Evolutionary conservation across 2,888 invertebrate species (phyloP), one percentile per base, ranked within the genome.

Genomic region (Sphaeridia pumilis): DNA sequence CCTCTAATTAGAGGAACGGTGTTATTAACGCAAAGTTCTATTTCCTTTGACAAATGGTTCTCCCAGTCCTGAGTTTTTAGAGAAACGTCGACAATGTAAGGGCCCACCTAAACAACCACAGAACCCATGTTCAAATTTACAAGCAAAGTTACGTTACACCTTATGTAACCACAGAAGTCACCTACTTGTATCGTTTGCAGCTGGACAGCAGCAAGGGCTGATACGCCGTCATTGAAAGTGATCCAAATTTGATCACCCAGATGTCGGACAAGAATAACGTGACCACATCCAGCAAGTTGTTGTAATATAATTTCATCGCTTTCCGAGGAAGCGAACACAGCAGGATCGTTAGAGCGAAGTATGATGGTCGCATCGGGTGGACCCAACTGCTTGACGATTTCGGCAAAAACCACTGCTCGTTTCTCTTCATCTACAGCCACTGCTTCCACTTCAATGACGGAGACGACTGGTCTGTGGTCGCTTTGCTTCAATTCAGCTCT

Each of bases 401-500:
- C 83, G 67, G 84, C 81, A 68, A 95, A 88, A 2, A 90, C 83
- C 64, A 77, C 74, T 67, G 85, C 80, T 52, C 92, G 79, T 66
- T 81, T 80, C 17, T 80, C 78, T 45, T 80, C 77, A 67, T 89
- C 83, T 1, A 94, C 83, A 68, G 81, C 81, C 61, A 84, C 76
- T 3, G 88, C 82, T 69, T 94, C 89, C 12, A 92, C 75, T 71
- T 93, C 90, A 65, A 95, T 78, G 54, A 92, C 79, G 0, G 87
- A 90, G 63, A 90, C 83, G 0, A 98, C 95, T 2, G 98, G 97
- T 55, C 97, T 79, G 73, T 97, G 95, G 72, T 97, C 95, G 68
- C 94, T 94, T 70, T 94, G 94, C 70, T 94, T 95, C 54, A 98
- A 73, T 71, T 98, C 95, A 4, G 93, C 87, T 61, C 90, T 76